Evolutionary conservation across 2,797 vertebrate genomes (phyloP).

Genomic region (Xenops minutus): DNA sequence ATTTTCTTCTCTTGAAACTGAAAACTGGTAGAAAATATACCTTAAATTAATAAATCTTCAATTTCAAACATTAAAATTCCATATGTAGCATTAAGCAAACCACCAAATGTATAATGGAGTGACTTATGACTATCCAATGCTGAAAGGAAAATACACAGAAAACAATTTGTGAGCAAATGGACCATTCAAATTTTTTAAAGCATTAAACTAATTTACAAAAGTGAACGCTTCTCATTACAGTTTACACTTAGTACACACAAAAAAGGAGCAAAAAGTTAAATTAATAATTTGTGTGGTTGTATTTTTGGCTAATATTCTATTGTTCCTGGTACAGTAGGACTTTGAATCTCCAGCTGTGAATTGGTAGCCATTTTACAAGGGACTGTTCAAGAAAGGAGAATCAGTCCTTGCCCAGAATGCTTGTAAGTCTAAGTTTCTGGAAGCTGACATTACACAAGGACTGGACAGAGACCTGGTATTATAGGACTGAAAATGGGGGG

Average conservation of each 20-base stretch:
- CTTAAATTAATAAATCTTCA: not conserved
- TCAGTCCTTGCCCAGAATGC: not conserved
- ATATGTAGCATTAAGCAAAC: not conserved
- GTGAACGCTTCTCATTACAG: not conserved
- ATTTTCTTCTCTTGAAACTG: not conserved
- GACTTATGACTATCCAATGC: not conserved
- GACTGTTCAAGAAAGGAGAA: not conserved
- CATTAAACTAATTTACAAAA: not conserved
- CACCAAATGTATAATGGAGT: rapidly evolving
- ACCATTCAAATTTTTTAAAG: not conserved
- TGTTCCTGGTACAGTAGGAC: not conserved
- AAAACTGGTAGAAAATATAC: not conserved
- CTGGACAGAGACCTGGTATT: not conserved
- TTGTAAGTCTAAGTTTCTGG: not conserved
- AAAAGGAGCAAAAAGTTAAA: not conserved
- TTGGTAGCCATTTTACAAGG: not conserved
- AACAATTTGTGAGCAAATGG: not conserved
- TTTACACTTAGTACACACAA: not conserved
- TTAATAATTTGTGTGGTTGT: not conserved
- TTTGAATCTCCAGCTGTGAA: not conserved
- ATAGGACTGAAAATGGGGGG: not conserved
- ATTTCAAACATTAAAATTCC: not conserved
- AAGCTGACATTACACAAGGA: not conserved
- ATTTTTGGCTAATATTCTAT: not conserved
- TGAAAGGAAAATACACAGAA: not conserved